A percentile compares a stretch with the other conserved stretches of the same genome.
These are phyloP conservation scores for Metopia argyrocephala DNA, from an alignment of 2,888 invertebrate species.

Conservation along the genomic window DNA sequence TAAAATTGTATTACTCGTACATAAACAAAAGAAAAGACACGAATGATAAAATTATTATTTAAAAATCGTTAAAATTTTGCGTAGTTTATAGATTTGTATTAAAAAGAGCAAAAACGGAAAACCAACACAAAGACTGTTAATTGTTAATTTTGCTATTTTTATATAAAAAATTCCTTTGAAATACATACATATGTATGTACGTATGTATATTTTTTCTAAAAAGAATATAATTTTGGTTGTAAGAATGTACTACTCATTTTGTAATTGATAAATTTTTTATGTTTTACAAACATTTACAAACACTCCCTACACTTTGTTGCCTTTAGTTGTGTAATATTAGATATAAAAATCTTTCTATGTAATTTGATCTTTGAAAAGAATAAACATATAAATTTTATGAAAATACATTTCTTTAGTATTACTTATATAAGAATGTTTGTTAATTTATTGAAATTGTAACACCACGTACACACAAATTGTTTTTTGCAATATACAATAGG, in stretches of 20 bases:
- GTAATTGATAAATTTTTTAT: no score
- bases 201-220: no score
- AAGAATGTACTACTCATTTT: no score
- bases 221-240: no score
- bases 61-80: slow-evolving; percentile 34
- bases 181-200: no score
- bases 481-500: not conserved
- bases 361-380: not conserved
- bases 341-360: not conserved
- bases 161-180: not conserved
- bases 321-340: not conserved
- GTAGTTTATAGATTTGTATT: slow-evolving; percentile 28
- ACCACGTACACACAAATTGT: not conserved
- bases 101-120: not conserved
- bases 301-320: no score
- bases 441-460: not conserved
- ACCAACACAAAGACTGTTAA: slow-evolving; percentile 54
- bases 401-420: not conserved
- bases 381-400: not conserved
- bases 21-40: slow-evolving; percentile 12
- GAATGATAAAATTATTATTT: not conserved
- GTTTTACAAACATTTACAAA: no score
- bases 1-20: not conserved
- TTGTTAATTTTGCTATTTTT: slow-evolving; percentile 42
- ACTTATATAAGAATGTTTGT: not conserved